Percentiles rank a stretch among this genome's conserved stretches.
Evolutionary conservation across 2,888 invertebrate species (phyloP).

Genomic region (Hedychridium roseum): DNA sequence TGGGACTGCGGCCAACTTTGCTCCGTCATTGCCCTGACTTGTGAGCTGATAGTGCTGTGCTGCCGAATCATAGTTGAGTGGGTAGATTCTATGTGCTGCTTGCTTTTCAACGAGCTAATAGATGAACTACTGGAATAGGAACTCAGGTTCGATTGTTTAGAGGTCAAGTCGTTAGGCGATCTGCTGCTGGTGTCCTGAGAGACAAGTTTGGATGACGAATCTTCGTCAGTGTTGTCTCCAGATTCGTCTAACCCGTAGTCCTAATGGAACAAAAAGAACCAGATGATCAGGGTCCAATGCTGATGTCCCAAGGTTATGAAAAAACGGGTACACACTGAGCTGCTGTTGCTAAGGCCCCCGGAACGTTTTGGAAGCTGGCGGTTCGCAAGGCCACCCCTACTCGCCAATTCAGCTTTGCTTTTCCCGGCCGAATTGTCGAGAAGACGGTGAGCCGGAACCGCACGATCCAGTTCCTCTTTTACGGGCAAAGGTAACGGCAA

Average conservation of each 20-base stretch:
- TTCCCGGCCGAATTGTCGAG: constrained; percentile 88
- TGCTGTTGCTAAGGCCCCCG: constrained; percentile 70
- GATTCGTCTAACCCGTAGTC: constrained; percentile 83
- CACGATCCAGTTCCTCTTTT: constrained; percentile 80
- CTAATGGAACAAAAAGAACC: constrained; percentile 56
- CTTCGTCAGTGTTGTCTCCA: constrained; percentile 70
- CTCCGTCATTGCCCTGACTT: constrained; percentile 61
- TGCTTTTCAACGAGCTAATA: constrained; percentile 57
- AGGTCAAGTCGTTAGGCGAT: constrained; percentile 61
- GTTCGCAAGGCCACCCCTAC: constrained; percentile 78
- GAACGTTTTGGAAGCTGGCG: constrained; percentile 71
- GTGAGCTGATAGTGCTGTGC: constrained; percentile 60
- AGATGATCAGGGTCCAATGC: background rate
- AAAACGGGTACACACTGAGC: constrained; percentile 66
- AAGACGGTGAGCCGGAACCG: constrained; percentile 86
- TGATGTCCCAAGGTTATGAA: too few relatives aligned
- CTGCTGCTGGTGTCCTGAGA: constrained; percentile 53
- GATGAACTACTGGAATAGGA: constrained; percentile 61
- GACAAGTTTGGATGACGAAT: constrained; percentile 60
- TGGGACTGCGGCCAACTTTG: constrained; percentile 59
- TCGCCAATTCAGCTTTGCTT: constrained; percentile 86
- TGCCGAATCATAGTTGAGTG: constrained; percentile 55
- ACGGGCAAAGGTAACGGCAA: constrained; percentile 64
- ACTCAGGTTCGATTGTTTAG: constrained; percentile 58
- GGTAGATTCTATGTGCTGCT: constrained; percentile 53